These are phyloP conservation scores for Melanostoma scalare DNA, from an alignment of 2,888 invertebrate species.

Conservation along the genomic window DNA sequence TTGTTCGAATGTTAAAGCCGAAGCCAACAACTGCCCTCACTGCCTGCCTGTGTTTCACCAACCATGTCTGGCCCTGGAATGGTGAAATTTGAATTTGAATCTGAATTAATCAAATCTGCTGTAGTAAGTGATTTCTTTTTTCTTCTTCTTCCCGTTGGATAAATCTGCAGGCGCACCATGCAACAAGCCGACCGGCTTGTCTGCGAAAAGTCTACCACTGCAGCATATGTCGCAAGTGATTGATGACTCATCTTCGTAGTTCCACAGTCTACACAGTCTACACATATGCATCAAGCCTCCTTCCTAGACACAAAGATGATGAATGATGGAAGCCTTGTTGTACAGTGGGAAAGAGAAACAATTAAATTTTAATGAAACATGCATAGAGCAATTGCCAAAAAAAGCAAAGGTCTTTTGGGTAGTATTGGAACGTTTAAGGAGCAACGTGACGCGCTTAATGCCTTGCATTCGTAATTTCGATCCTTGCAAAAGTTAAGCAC, in stretches of 20 bases:
- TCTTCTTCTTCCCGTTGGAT: conserved; percentile 3
- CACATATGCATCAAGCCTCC: conserved; percentile 15
- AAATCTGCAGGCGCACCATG: conserved; percentile 52
- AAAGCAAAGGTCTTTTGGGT: conserved; percentile 15
- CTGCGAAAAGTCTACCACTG: conserved; percentile 66
- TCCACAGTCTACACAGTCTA: conserved; percentile 4
- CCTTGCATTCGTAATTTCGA: conserved; percentile 62
- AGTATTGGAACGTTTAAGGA: conserved; percentile 7
- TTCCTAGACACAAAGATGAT: conserved; percentile 41
- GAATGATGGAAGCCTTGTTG: conserved; percentile 46
- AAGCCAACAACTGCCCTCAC: neutral
- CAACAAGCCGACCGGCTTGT: conserved; percentile 60
- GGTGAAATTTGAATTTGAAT: conserved; percentile 71
- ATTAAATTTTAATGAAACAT: conserved; percentile 70
- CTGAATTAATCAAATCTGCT: conserved; percentile 69
- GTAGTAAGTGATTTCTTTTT: conserved; percentile 38
- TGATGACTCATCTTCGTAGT: conserved; percentile 58
- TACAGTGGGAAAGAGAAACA: conserved; percentile 44
- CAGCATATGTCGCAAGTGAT: conserved; percentile 71
- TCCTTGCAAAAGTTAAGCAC: conserved; percentile 36
- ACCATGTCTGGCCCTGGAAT: conserved; percentile 11
- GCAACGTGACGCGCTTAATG: conserved; percentile 32
- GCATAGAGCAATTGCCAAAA: conserved; percentile 38
- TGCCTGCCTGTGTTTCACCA: conserved; percentile 24
- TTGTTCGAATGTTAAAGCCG: conserved; percentile 46